Evolutionary conservation across 2,888 invertebrate genomes (phyloP).

Genomic region (Mimas tiliae): DNA sequence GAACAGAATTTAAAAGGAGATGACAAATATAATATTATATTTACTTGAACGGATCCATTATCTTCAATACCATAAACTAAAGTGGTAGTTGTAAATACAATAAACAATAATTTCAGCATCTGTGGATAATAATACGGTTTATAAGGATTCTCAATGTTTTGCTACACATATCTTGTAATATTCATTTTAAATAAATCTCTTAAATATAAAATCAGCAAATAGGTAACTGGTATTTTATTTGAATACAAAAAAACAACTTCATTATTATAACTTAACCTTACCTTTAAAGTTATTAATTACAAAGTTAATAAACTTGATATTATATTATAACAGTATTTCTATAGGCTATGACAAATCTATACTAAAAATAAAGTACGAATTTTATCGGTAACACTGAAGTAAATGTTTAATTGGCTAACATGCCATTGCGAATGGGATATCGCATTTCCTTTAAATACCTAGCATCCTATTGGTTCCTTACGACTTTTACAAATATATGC

Average conservation of each 20-base stretch:
- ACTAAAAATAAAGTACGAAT: neutral
- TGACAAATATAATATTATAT: neutral
- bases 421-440: conserved; percentile 1
- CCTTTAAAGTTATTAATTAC: neutral
- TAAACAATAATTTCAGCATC: conserved; percentile 4
- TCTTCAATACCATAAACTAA: too few species aligned
- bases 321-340: neutral
- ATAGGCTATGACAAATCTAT: neutral
- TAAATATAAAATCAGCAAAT: too few species aligned
- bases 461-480: neutral
- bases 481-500: neutral
- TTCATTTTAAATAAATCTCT: too few species aligned
- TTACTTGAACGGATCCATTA: neutral
- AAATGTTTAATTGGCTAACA: conserved; percentile 5
- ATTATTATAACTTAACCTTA: neutral
- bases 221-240: neutral
- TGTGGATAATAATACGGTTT: neutral
- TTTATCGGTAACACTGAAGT: neutral
- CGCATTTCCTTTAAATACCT: conserved; percentile 2
- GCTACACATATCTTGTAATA: too few species aligned
- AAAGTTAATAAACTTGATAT: neutral
- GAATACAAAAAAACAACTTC: too few species aligned
- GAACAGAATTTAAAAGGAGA: too few species aligned
- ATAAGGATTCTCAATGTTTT: neutral
- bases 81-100: neutral